Base-by-base conservation (phyloP, 2,888 invertebrate species). In the Sphaerophoria taeniata region DNA sequence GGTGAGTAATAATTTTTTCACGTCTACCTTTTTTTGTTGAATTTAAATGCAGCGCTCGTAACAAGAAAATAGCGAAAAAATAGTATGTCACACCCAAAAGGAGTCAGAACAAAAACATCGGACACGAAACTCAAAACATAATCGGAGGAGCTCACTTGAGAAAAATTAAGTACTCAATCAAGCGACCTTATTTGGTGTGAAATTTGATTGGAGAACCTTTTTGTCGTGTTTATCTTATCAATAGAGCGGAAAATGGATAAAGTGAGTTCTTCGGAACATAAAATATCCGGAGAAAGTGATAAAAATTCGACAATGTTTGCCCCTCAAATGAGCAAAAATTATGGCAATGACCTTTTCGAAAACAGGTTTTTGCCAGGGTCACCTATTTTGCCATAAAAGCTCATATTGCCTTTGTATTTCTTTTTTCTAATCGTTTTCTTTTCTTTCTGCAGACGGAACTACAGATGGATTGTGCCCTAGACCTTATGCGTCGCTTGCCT, bases 391-490 rank as follows among this genome's bases (percentile, higher is more conserved):
- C 24, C 24, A 24, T 24, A 24, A 24, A 24, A 39, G 39, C 39
- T 39, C 39, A 6, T 39, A 7, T 39, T 39, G 6, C 39, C 39
- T 39, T 39, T 39, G 39, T 7, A 39, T 39, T 39, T 39, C 39
- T 7, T 43, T 43, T 43, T 7, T 33, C 0, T 55, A n/a, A 55
- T 63, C 60, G 14, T 43, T 5, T 3, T n/a, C 43, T 31, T 24
- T 24, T 43, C 63, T 73, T 58, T 60, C 93, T 93, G 80, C 92
- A 98, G 98, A 97, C 96, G 91, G 98, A 98, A 91, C 96, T 97
- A 93, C 98, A 99, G 93, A 96, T 99, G 95, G 99, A 99, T 93
- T 98, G 98, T 93, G 99, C 99, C 67, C 93, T 99, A 89, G 99
- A 99, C 94, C 94, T 99, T 91, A 99, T 99, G 99, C 94, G 99